Evolutionary conservation across 2,888 invertebrate species (phyloP), one percentile per base, ranked within the genome.

Genomic region (Chloromyia formosa): DNA sequence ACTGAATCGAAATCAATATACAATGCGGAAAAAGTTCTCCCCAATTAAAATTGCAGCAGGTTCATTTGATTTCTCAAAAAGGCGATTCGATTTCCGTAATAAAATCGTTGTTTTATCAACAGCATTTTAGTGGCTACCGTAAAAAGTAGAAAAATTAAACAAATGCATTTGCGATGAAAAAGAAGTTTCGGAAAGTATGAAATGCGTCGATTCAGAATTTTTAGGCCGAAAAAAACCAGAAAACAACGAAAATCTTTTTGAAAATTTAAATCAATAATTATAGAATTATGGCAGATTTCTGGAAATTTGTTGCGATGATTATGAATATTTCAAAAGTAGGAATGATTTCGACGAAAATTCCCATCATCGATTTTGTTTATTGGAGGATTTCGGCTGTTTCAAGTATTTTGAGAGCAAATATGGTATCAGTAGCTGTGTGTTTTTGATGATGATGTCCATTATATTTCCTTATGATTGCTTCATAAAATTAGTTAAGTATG

Each of bases 71-170:
- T 14, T 45, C 20, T 64, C 64, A 64, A 64, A n/a, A n/a, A n/a
- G 54, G 69, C 23, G 71, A 18, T 56, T 40, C 56, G 58, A 71
- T 58, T 71, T 71, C 58, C 58, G 27, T 40, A 56, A 56, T 71
- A 56, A 71, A 71, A 35, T 40, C 56, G 58, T 71, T 71, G 56
- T 71, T 71, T 71, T 40, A 58, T 66, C 66, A 22, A 49, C 45
- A 45, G 9, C 14, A 49, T 45, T 16, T 49, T 66, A 49, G 42
- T 49, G 66, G 2, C 45, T 45, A 49, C 1, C 22, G 49, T 45
- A 49, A 66, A 49, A 49, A 49, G 45, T 22, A 64, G 64, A 64
- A 64, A 64, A 64, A 64, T 64, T 40, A 64, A 64, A 64, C 64
- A 64, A 5, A 10, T 1, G n/a, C 9, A 18, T 20, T 40, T 64